Conservation (phyloP, 2,113 vertebrate species). For the Xerus inauris region DNA sequence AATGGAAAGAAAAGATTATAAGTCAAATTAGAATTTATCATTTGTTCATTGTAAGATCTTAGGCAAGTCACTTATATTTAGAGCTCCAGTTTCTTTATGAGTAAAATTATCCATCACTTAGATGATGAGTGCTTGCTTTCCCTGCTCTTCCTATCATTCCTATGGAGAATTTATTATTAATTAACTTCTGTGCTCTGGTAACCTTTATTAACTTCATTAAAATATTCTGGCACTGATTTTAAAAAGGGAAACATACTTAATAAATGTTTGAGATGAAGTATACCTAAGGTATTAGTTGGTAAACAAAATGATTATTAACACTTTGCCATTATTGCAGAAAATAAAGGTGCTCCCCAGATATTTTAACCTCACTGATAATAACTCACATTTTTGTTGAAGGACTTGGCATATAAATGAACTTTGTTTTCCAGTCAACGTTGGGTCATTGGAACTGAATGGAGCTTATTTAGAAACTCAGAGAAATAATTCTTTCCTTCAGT, state of each 20-base stretch:
- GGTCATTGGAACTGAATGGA: neutral
- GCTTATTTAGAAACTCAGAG: neutral
- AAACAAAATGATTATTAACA: neutral
- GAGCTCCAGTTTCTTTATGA: neutral
- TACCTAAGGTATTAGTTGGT: neutral
- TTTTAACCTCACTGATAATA: neutral
- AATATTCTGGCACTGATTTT: neutral
- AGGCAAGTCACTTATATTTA: neutral
- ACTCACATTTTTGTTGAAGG: neutral
- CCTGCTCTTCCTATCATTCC: accelerated
- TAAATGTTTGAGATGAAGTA: neutral
- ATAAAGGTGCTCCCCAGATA: neutral
- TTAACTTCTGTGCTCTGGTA: neutral
- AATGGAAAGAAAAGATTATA: neutral
- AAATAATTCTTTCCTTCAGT: neutral
- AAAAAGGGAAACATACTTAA: neutral
- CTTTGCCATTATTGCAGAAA: neutral
- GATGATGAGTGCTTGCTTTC: neutral
- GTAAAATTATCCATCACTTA: neutral
- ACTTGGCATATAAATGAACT: neutral
- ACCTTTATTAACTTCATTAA: neutral
- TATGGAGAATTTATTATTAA: neutral
- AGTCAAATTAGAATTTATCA: neutral
- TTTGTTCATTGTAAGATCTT: neutral
- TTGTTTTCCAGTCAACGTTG: neutral